These are phyloP conservation scores for Drosophila pruinosa DNA, from an alignment of 1,140 invertebrate species.

Conservation along the genomic window DNA sequence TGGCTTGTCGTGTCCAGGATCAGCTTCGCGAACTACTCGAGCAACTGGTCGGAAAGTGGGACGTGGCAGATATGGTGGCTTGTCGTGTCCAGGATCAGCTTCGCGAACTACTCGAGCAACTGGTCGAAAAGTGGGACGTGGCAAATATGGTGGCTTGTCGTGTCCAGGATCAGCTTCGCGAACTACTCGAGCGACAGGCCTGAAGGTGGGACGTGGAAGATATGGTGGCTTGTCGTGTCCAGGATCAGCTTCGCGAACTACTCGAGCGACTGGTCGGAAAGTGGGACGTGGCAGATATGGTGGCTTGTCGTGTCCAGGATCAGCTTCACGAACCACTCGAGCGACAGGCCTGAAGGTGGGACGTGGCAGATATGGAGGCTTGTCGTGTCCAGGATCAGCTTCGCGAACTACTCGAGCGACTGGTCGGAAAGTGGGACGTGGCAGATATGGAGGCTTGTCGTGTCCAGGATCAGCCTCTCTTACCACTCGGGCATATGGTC, in stretches of 20 bases:
- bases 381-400: background rate
- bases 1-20: background rate
- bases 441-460: background rate
- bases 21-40: constrained; percentile 3
- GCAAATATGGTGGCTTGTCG: too few species aligned
- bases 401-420: background rate
- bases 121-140: too few species aligned
- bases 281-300: background rate
- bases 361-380: too few species aligned
- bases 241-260: background rate
- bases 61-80: background rate
- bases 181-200: background rate
- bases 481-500: background rate
- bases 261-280: background rate
- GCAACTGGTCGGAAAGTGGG: background rate
- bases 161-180: background rate
- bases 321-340: background rate
- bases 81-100: background rate
- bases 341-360: too few species aligned
- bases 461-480: background rate
- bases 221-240: constrained; percentile 5
- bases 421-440: constrained; percentile 2
- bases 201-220: background rate
- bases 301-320: background rate
- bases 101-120: too few species aligned